phyloP scores from a whole-genome alignment of 2,113 vertebrate species.

The Tor tambroides region DNA sequence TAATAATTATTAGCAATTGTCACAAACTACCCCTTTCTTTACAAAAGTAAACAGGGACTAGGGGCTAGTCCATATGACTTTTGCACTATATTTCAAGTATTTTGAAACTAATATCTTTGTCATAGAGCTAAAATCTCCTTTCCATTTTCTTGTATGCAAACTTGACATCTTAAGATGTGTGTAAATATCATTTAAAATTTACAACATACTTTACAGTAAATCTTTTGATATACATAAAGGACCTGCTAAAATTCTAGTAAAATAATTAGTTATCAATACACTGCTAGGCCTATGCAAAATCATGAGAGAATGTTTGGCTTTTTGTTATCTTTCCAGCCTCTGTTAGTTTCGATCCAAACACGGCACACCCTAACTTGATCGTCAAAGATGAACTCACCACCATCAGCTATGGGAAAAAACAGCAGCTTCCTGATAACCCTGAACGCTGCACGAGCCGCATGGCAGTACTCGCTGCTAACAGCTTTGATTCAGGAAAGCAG shows the following conservation, averaged over 20 bases:
- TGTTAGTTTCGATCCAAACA: conserved; percentile 73
- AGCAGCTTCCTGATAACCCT: conserved; percentile 62
- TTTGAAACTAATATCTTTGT: background rate
- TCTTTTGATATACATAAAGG: no score
- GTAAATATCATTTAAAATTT: background rate
- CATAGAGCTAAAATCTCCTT: background rate
- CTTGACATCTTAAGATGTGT: background rate
- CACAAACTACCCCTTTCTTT: background rate
- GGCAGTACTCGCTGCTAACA: conserved; percentile 64
- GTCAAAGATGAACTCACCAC: conserved; percentile 69
- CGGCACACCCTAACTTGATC: conserved; percentile 67
- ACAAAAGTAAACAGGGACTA: background rate
- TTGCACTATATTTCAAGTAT: background rate
- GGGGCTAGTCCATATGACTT: background rate
- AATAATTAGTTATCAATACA: background rate
- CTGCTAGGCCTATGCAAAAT: background rate
- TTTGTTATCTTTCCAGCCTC: conserved; percentile 56
- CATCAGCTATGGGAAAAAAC: conserved; percentile 58
- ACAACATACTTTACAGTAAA: background rate
- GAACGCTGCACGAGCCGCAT: conserved; percentile 65
- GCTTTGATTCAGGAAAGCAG: conserved; percentile 72
- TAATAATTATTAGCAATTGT: background rate
- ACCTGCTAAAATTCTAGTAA: no score
- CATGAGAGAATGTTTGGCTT: background rate
- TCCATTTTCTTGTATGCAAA: background rate